A percentile compares a stretch with the other conserved stretches of the same genome.
Conservation (phyloP, 2,888 invertebrate genomes). For the Stictocephala bisonia region DNA sequence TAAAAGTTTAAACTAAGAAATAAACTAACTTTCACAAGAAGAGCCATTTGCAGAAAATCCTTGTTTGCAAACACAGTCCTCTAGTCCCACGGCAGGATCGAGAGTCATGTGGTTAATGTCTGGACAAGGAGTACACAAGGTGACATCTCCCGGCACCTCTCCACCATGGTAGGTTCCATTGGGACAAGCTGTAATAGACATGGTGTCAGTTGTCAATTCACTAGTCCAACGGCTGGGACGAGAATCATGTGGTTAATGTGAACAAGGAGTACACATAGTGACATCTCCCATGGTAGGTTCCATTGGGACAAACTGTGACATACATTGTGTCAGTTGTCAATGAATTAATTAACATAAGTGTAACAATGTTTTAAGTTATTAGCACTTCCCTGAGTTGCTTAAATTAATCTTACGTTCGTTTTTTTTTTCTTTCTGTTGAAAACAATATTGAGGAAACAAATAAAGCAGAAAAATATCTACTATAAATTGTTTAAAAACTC, state of each 20-base stretch:
- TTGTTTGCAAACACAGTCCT: conserved; percentile 72
- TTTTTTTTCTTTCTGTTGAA: no score
- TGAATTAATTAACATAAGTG: no score
- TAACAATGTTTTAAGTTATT: no score
- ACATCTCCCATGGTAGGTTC: conserved; percentile 73
- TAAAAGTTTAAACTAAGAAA: no score
- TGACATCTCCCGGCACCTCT: conserved; percentile 68
- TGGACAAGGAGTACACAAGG: conserved; percentile 69
- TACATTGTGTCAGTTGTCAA: no score
- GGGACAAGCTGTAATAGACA: conserved; percentile 70
- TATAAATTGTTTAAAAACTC: no score
- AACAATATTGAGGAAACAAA: no score
- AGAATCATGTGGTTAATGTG: conserved; percentile 72
- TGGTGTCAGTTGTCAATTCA: no score
- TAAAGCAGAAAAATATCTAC: no score
- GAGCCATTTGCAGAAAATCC: conserved; percentile 69
- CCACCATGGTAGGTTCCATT: conserved; percentile 70
- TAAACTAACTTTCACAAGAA: conserved; percentile 71
- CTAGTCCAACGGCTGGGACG: conserved; percentile 68
- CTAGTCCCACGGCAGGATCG: conserved; percentile 68
- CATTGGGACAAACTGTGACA: conserved; percentile 75
- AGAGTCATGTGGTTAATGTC: conserved; percentile 72
- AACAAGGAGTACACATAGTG: conserved; percentile 68
- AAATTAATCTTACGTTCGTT: no score
- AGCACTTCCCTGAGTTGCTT: no score